Evolutionary conservation across 2,888 invertebrate species (phyloP).

Genomic region (Lasioglossum marginatum): DNA sequence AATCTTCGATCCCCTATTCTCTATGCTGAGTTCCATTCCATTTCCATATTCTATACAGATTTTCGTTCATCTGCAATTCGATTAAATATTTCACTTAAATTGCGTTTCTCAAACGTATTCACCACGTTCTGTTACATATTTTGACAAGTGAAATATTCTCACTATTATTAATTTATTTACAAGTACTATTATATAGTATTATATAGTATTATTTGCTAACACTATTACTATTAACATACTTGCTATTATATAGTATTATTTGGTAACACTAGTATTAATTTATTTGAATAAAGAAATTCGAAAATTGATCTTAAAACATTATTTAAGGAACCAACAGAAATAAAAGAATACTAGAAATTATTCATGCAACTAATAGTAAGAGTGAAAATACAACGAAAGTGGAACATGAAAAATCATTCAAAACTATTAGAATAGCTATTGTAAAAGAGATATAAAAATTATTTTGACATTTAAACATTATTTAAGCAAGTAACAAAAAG

Average conservation of each 20-base stretch:
- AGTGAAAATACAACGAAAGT: neutral
- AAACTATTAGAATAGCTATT: neutral
- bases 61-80: neutral
- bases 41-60: slow-evolving; percentile 12
- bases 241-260: too few species aligned
- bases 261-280: too few species aligned
- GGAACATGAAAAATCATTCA: neutral
- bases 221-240: too few species aligned
- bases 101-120: neutral
- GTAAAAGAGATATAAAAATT: neutral
- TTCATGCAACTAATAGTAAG: neutral
- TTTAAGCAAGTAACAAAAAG: neutral
- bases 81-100: neutral
- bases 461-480: neutral
- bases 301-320: neutral
- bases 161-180: too few species aligned
- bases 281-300: neutral
- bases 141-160: neutral
- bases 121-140: neutral
- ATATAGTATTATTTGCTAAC: too few species aligned
- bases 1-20: slow-evolving; percentile 34
- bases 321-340: neutral
- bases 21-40: neutral
- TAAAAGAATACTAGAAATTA: neutral
- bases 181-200: too few species aligned